Base-by-base conservation (phyloP, 2,113 vertebrate species). In the Ictalurus furcatus region DNA sequence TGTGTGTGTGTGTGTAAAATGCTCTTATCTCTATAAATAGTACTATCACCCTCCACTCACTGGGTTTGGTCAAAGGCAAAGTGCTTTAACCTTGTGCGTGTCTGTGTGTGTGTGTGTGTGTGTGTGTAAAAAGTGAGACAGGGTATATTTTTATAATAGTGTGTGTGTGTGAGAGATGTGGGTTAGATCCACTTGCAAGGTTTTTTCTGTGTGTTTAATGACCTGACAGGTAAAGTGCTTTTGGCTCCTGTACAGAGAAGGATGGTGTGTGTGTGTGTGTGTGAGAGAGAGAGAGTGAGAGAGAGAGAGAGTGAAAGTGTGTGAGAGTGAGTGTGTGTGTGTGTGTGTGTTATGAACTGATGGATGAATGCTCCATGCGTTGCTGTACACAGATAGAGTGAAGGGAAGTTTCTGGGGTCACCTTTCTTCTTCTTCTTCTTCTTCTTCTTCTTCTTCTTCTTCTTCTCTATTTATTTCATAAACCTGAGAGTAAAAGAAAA, bases 31-130 rank as follows among this genome's bases (percentile, higher is more conserved):
- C 76, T 88, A 84, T 87, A 86, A 88, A 90, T 85, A 89, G 61
- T 76, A 13, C 69, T 90, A 59, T 88, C 85, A 61, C 48, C 86
- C 73, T 78, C 63, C 3, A 28, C 69, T 84, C 56, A 34, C 52
- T 58, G 34, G 14, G 82, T 74, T 23, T 63, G 37, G 52, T 83
- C 63, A 59, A 87, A 88, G 61, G 78, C n/a, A 87, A 86, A 48
- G 44, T 86, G 89, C 54, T 81, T 90, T 89, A 91, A 89, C 73
- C 81, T 81, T 84, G 59, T 25, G 52, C 74, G 48, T 73, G 52
- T 48, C 61, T n/a, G 71, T 78, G 6, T 19, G 23, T 56, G 78
- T 56, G 81, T 84, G 82, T 85, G 82, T 86, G 84, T 86, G 48
- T 48, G 48, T 1, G 48, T 7, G 48, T 14, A 4, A 37, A 30